phyloP scores from a whole-genome alignment of 2,113 vertebrate genomes.

The Notiomystis cincta region DNA sequence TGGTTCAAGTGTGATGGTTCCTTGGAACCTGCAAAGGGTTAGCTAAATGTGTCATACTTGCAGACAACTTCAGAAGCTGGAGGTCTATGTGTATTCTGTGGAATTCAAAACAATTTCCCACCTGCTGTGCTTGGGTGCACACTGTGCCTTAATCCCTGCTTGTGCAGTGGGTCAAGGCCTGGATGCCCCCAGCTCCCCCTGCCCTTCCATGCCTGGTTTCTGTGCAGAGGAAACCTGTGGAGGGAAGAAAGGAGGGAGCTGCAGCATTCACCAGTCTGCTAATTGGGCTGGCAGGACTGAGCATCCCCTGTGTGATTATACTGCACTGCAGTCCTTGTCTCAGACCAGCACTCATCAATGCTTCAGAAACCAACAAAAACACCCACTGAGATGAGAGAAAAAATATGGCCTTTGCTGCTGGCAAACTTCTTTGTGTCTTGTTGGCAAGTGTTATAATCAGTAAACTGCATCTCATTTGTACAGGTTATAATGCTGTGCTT shows the following conservation, averaged over 20 bases:
- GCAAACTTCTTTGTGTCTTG: background rate
- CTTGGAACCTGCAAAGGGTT: background rate
- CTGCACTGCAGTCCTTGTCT: background rate
- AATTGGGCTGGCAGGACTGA: background rate
- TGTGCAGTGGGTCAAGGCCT: background rate
- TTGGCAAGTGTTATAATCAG: background rate
- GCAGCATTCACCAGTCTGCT: background rate
- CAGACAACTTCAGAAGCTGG: background rate
- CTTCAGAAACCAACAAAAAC: background rate
- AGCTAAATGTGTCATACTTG: background rate
- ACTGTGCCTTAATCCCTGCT: background rate
- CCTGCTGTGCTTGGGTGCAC: background rate
- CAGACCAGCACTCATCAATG: background rate
- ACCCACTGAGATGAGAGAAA: background rate
- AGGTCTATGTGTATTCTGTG: background rate
- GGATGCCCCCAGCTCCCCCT: background rate
- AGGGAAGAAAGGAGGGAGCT: background rate
- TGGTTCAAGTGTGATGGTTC: background rate
- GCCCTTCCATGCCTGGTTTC: background rate
- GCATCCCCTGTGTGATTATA: background rate
- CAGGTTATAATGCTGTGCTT: background rate
- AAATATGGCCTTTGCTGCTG: background rate
- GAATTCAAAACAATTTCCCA: background rate
- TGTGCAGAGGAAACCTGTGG: background rate
- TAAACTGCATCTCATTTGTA: background rate